These are phyloP conservation scores for Wasmannia auropunctata DNA, from an alignment of 1,140 invertebrate genomes.

Conservation along the genomic window DNA sequence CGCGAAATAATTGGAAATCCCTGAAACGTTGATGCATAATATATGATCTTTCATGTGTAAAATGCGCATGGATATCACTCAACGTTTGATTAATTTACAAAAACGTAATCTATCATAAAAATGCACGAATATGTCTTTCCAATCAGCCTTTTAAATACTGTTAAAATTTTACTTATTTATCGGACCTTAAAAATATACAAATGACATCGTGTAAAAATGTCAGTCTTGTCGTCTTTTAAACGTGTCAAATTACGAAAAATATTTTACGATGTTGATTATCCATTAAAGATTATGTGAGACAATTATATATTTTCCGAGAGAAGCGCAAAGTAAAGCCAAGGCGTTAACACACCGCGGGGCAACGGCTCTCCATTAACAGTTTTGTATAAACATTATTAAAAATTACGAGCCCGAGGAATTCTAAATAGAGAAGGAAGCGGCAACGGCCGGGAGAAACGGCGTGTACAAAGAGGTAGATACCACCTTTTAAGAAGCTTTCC, in stretches of 20 bases:
- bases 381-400: slow-evolving; percentile 59
- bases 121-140: not conserved
- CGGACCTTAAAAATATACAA: not conserved
- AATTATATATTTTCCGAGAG: slow-evolving; percentile 13
- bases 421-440: slow-evolving; percentile 15
- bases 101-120: not conserved
- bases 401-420: slow-evolving; percentile 38
- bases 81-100: not conserved
- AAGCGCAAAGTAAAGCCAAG: slow-evolving; percentile 19
- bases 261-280: not conserved
- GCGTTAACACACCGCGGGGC: not conserved
- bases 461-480: slow-evolving; percentile 19
- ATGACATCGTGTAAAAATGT: not conserved
- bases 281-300: not conserved
- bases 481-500: slow-evolving; percentile 45
- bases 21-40: not conserved
- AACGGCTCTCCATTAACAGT: slow-evolving; percentile 32
- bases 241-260: not conserved
- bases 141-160: not conserved
- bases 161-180: not conserved
- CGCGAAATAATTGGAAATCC: slow-evolving; percentile 13
- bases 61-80: not conserved
- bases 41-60: not conserved
- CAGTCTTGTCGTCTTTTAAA: not conserved
- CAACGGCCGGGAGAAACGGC: not conserved